Evolutionary conservation across 2,888 invertebrate genomes (phyloP), one percentile per base, ranked within the genome.

Genomic region (Halocaridina rubra): DNA sequence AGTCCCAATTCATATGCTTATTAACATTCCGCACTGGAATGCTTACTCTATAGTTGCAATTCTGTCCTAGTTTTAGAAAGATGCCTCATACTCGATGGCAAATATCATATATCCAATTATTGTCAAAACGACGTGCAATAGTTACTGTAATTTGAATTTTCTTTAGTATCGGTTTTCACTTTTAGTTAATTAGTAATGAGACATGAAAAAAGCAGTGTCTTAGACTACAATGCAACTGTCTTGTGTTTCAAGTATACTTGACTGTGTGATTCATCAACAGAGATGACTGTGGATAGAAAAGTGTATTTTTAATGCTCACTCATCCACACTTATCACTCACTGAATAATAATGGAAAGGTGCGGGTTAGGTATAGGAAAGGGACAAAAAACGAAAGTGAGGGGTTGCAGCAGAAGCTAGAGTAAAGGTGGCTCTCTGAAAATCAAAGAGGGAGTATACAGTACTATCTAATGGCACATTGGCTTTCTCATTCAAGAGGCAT

Each of bases 51-150:
- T 32, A 72, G 71, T 8, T 32, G 53, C 53, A 53, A 33, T 22
- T 33, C 33, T 74, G n/a, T 24, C 72, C 53, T 27, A 39, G 72
- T 74, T 22, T 74, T 69, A 80, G 79, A 80, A 69, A 69, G 79
- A 80, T 80, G 79, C 79, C 79, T 80, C 79, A 80, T 19, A 24
- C 33, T 61, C 71, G 53, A 57, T 80, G 79, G 79, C 79, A 80
- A 69, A 29, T 71, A 39, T 46, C 30, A 30, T 53, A 59, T 10
- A 77, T 5, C 30, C 16, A 22, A 19, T 24, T 29, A 67, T 78
- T 69, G 39, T 22, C 64, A 53, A 53, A 53, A 53, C 53, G 19
- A 19, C 53, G 16, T 53, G 16, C 53, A 53, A 3, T 53, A 19
- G 19, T 53, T n/a, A 53, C 53, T 53, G 53, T 53, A 53, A 69